These are phyloP conservation scores for Rhodophaea formosa DNA, from an alignment of 2,888 invertebrate species.

Conservation along the genomic window DNA sequence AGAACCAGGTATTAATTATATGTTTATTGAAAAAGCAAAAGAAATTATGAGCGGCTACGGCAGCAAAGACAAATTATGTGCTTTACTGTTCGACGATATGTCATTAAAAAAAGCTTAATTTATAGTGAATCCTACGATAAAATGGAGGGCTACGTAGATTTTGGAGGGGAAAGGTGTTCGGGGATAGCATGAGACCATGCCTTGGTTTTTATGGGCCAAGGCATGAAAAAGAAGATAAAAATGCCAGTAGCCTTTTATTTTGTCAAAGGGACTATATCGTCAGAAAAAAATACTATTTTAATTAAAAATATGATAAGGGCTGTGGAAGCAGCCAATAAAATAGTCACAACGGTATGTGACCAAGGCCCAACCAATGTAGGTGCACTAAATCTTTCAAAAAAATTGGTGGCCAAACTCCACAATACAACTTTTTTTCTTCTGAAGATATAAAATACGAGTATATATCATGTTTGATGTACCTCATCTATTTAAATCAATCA, in stretches of 20 bases:
- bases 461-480: conserved; percentile 1
- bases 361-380: background rate
- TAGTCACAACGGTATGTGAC: background rate
- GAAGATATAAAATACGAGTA: background rate
- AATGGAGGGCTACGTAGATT: conserved; percentile 22
- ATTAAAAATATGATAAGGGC: too few relatives aligned
- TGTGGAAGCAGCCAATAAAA: too few relatives aligned
- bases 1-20: conserved; percentile 14
- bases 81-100: conserved; percentile 22
- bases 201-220: background rate
- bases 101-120: conserved; percentile 21
- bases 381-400: background rate
- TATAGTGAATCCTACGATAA: conserved; percentile 18
- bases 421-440: background rate
- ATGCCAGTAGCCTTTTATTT: background rate
- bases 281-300: background rate
- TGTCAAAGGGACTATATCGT: background rate
- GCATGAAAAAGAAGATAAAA: background rate
- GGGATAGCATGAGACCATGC: background rate
- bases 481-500: conserved; percentile 6
- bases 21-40: too few relatives aligned
- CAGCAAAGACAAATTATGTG: conserved; percentile 13
- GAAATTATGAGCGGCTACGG: too few relatives aligned
- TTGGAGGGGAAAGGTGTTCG: background rate
- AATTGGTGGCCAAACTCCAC: background rate